Conservation (phyloP, 2,113 vertebrate species). For the Murina feae region DNA sequence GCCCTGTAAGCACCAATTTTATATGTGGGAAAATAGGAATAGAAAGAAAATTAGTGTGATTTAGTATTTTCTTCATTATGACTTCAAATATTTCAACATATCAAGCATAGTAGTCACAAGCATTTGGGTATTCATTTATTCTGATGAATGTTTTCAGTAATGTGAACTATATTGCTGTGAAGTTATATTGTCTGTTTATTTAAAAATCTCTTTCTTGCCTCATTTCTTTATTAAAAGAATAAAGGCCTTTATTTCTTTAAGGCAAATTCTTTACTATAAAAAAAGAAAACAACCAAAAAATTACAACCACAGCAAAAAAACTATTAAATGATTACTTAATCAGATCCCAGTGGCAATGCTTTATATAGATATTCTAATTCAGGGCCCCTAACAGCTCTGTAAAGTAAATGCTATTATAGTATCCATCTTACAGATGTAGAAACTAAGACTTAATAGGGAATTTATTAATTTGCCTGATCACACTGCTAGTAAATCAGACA, state of each 20-base stretch:
- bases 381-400: background rate
- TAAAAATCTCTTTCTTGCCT: background rate
- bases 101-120: background rate
- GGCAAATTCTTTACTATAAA: background rate
- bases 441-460: background rate
- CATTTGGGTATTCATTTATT: background rate
- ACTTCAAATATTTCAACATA: background rate
- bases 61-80: slow-evolving; percentile 24
- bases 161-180: background rate
- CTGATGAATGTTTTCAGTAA: background rate
- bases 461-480: background rate
- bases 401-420: background rate
- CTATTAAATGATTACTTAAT: background rate
- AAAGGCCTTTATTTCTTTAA: background rate
- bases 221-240: background rate
- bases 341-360: background rate
- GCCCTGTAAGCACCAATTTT: background rate
- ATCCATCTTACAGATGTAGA: background rate
- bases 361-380: background rate
- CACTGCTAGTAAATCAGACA: background rate
- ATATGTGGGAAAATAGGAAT: background rate
- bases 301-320: background rate
- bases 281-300: background rate
- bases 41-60: background rate
- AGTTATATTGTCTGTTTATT: background rate